phyloP scores from a whole-genome alignment of 2,888 invertebrate genomes.

The Leucophenga maculata region DNA sequence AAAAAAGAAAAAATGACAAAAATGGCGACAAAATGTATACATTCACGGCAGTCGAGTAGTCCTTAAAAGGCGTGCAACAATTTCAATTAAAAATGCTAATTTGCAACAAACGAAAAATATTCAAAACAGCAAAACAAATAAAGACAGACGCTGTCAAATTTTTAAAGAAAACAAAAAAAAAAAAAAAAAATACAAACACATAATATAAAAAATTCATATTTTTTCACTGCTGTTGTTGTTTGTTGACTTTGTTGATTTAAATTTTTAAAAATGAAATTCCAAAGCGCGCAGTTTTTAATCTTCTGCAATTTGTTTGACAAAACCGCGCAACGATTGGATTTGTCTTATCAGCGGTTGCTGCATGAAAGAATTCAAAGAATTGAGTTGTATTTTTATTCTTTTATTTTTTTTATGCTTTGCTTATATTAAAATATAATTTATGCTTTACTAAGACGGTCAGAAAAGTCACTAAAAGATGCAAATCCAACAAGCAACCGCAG shows the following conservation, averaged over 20 bases:
- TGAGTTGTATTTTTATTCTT: no score
- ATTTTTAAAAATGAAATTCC: no score
- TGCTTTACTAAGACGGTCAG: neutral
- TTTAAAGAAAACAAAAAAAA: neutral
- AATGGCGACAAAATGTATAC: neutral
- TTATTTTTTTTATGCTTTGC: no score
- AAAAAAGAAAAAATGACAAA: constrained; percentile 15
- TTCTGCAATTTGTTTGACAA: no score
- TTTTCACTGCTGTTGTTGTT: neutral
- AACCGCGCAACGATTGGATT: no score
- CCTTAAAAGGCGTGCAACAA: constrained; percentile 18
- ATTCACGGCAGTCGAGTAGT: neutral
- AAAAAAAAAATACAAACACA: neutral
- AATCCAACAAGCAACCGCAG: neutral
- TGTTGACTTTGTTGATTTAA: neutral
- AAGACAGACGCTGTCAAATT: constrained; percentile 13
- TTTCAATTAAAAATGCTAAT: constrained; percentile 57
- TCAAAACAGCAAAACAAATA: constrained; percentile 27
- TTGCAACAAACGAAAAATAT: neutral
- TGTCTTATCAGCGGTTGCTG: neutral
- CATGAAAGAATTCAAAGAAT: neutral
- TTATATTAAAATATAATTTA: neutral
- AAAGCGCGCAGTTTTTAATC: no score
- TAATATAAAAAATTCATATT: neutral
- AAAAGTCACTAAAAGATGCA: neutral